These are phyloP conservation scores for Epinephelus moara DNA, from an alignment of 2,113 vertebrate species.

Conservation along the genomic window DNA sequence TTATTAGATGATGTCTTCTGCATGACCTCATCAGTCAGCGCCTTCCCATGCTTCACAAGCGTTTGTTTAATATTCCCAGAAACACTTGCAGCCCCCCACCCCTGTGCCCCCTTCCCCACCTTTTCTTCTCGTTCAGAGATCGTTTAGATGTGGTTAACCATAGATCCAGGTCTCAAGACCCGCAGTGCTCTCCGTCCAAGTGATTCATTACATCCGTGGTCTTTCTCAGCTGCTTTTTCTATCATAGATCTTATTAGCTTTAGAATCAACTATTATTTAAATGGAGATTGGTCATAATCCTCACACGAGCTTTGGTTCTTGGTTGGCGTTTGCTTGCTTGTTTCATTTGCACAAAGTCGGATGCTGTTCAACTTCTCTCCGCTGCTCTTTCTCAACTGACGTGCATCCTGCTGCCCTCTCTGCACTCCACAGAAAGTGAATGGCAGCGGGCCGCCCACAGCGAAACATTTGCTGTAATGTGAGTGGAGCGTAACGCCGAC, in stretches of 20 bases:
- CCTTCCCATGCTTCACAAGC: constrained; percentile 65
- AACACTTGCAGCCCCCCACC: constrained; percentile 59
- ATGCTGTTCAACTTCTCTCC: constrained; percentile 42
- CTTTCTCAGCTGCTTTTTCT: constrained; percentile 48
- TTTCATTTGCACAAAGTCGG: constrained; percentile 55
- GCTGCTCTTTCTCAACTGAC: constrained; percentile 42
- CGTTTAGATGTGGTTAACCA: constrained; percentile 77
- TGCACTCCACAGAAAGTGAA: constrained; percentile 54
- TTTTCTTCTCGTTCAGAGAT: constrained; percentile 55
- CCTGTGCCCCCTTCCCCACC: constrained; percentile 34
- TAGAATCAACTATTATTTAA: constrained; percentile 29
- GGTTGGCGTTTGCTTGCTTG: not conserved
- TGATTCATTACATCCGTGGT: constrained; percentile 72
- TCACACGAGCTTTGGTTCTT: constrained; percentile 20
- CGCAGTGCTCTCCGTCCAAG: constrained; percentile 57
- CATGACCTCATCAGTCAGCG: constrained; percentile 76
- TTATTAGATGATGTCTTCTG: constrained; percentile 70
- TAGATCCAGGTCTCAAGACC: constrained; percentile 71
- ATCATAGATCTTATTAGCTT: constrained; percentile 36
- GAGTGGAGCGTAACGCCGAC: constrained; percentile 69
- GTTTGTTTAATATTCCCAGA: constrained; percentile 72
- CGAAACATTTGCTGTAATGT: constrained; percentile 65
- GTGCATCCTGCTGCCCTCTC: constrained; percentile 35
- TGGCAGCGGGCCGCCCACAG: constrained; percentile 66
- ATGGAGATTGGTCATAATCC: constrained; percentile 36